Percentiles rank a stretch among this genome's conserved stretches.
Evolutionary conservation across 2,797 vertebrate genomes (phyloP).

Genomic region (Dermochelys coriacea): DNA sequence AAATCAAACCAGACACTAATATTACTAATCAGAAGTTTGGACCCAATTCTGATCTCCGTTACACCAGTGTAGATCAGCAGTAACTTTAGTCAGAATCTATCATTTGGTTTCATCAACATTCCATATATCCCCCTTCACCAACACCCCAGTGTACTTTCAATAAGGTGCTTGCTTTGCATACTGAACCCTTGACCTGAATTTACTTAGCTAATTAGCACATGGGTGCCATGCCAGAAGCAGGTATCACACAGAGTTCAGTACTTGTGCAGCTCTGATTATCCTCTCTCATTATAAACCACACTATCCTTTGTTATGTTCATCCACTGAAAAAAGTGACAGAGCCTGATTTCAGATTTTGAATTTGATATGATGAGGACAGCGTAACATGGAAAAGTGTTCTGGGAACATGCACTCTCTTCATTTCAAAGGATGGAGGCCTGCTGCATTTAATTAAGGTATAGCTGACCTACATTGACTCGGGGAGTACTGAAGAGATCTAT

Average conservation of each 20-base stretch:
- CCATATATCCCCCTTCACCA: rapidly evolving
- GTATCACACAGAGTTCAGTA: neutral
- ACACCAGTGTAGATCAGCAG: neutral
- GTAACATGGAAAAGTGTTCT: neutral
- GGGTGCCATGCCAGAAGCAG: neutral
- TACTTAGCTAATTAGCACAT: neutral
- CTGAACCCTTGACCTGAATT: neutral
- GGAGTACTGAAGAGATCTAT: neutral
- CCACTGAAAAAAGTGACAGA: neutral
- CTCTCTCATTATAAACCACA: neutral
- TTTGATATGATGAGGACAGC: neutral
- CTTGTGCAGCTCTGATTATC: neutral
- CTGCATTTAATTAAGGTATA: neutral
- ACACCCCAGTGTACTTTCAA: neutral
- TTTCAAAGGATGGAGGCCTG: neutral
- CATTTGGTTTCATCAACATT: neutral
- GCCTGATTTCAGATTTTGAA: neutral
- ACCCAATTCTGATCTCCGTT: neutral
- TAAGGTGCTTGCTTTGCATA: neutral
- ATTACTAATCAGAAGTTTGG: neutral
- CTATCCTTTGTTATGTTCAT: neutral
- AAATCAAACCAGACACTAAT: slow-evolving; percentile 3
- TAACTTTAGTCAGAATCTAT: neutral
- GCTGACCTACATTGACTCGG: neutral
- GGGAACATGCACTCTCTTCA: neutral